Base-by-base conservation (phyloP, 2,113 vertebrate species). In the Ceuthmochares aereus region DNA sequence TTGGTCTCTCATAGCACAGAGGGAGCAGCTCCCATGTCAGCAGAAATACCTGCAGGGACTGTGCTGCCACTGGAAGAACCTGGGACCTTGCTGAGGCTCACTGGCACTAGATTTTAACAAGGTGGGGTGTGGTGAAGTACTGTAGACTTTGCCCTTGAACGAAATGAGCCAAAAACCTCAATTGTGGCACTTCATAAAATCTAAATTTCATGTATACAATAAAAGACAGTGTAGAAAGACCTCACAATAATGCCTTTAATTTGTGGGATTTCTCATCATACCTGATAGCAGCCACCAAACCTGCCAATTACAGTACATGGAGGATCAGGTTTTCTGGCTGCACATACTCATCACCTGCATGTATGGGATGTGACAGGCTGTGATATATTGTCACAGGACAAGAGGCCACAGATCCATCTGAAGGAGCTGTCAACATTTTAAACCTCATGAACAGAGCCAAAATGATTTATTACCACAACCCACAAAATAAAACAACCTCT, bases 381-480 rank as follows among this genome's bases (percentile, higher is more conserved):
- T 59, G 79, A 89, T 51, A 27, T 32, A 74, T 51, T 88, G 63
- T 74, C 79, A 80, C 0, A 4, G 72, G 32, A 92, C 83, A 74
- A 80, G 68, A 81, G 83, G 56, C 76, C 86, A 81, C 22, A 6
- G 56, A 88, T 70, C 63, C 43, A 30, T 78, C 68, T 84, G 64
- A 95, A 89, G 55, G 68, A 87, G 60, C 73, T 72, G 80, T 55
- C 89, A 86, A 21, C 64, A 40, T 55, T 95, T 78, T 63, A 67
- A 75, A 47, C 72, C 83, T 84, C 83, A 95, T 78, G 83, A 27
- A 55, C 3, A 64, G 55, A 86, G 52, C 15, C 5, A 0, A 84
- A 81, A 86, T 92, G 3, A 93, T 92, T 92, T 89, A 95, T 92
- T 90, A 54, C 62, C 32, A 18, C 52, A 84, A 30, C 20, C 3